phyloP scores from a whole-genome alignment of 2,888 invertebrate species.

The Pyrrhia umbra region DNA sequence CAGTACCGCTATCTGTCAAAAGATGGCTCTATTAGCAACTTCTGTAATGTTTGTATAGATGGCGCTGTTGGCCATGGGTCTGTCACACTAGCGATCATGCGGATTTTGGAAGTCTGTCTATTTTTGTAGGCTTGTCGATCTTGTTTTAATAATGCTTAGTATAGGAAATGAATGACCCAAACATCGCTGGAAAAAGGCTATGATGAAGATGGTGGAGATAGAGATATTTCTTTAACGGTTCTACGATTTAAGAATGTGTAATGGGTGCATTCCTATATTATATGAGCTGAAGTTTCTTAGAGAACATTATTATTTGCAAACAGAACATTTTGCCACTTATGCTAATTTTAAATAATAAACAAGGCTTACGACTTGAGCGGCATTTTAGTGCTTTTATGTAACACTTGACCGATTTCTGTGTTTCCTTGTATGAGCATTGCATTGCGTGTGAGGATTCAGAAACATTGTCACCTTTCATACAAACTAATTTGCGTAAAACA shows the following conservation, averaged over 20 bases:
- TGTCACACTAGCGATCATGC: too few species aligned
- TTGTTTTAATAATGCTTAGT: too few species aligned
- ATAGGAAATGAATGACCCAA: too few species aligned
- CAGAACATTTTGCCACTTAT: constrained; percentile 5
- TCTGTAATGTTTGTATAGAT: constrained; percentile 18
- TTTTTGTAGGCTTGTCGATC: too few species aligned
- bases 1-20: not conserved
- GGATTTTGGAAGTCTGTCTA: too few species aligned
- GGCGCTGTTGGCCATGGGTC: constrained; percentile 11
- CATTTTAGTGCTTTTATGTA: constrained; percentile 40
- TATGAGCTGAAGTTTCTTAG: not conserved
- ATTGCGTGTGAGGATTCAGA: constrained; percentile 20
- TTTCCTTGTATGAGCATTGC: constrained; percentile 32
- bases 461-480: too few species aligned
- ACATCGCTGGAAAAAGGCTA: too few species aligned
- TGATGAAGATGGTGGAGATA: too few species aligned
- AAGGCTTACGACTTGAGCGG: constrained; percentile 15
- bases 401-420: constrained; percentile 36
- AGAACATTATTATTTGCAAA: constrained; percentile 5
- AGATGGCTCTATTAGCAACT: constrained; percentile 19
- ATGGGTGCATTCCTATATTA: too few species aligned
- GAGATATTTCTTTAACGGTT: too few species aligned
- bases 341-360: constrained; percentile 51
- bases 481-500: constrained; percentile 16
- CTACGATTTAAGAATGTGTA: too few species aligned